phyloP scores from a whole-genome alignment of 2,113 vertebrate species.

The Crocuta crocuta region DNA sequence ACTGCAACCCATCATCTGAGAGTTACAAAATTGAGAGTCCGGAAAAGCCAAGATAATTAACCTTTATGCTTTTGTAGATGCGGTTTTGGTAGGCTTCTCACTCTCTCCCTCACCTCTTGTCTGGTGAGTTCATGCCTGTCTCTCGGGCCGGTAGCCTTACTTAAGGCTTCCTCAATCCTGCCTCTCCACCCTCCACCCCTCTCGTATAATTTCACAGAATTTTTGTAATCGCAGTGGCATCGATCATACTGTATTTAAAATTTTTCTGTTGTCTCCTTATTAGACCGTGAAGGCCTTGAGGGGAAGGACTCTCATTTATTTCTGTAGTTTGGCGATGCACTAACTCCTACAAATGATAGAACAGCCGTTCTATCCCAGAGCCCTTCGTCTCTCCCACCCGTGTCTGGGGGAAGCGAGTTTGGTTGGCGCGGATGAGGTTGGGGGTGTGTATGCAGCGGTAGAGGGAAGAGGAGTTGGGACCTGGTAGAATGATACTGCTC shows the following conservation, averaged over 20 bases:
- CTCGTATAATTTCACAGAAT: background rate
- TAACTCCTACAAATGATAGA: background rate
- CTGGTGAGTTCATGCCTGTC: background rate
- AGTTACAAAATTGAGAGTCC: background rate
- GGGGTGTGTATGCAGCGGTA: background rate
- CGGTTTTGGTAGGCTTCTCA: background rate
- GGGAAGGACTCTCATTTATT: background rate
- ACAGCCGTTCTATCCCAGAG: background rate
- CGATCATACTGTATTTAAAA: background rate
- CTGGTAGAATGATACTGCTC: background rate
- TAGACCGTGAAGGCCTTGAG: background rate
- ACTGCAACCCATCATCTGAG: background rate
- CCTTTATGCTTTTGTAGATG: background rate
- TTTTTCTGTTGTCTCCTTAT: background rate
- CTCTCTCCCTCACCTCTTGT: background rate
- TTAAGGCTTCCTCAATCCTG: background rate
- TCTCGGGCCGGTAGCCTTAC: background rate
- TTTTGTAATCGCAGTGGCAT: conserved; percentile 18
- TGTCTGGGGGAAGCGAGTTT: background rate
- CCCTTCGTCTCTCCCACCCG: background rate
- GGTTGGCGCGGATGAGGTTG: background rate
- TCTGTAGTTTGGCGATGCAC: background rate
- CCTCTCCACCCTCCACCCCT: background rate
- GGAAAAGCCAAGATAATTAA: background rate
- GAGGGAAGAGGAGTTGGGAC: background rate